Percentiles rank a stretch among this genome's conserved stretches.
Conservation (phyloP, 2,113 vertebrate species). For the Dromas ardeola region DNA sequence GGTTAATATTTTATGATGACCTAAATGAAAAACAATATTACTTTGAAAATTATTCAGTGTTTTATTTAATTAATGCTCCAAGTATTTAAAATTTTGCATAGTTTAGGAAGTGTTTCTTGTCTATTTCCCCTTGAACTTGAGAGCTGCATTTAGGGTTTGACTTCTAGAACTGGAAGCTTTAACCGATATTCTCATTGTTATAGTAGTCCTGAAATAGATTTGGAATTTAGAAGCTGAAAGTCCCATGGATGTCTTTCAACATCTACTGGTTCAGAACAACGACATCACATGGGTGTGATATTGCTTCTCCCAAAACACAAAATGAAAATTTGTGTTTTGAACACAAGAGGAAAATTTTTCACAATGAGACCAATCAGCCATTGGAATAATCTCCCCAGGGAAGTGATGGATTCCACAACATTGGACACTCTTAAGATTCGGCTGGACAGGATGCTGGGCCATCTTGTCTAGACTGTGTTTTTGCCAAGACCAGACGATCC, state of each 20-base stretch:
- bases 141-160: not conserved
- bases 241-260: not conserved
- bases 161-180: not conserved
- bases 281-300: not conserved
- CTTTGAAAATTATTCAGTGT: not conserved
- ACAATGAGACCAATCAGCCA: too few relatives aligned
- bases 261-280: not conserved
- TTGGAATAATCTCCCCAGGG: too few relatives aligned
- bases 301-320: not conserved
- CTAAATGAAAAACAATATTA: constrained; percentile 15
- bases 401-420: not conserved
- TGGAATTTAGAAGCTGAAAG: not conserved
- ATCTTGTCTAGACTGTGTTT: not conserved
- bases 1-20: not conserved
- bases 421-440: not conserved
- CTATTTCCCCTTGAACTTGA: not conserved
- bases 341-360: too few relatives aligned
- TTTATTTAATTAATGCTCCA: not conserved
- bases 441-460: not conserved
- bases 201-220: not conserved
- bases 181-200: not conserved
- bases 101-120: not conserved
- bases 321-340: too few relatives aligned
- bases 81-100: not conserved
- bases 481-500: not conserved